Evolutionary conservation across 1,140 invertebrate species (phyloP).

Genomic region (Drosophila lacteicornis): DNA sequence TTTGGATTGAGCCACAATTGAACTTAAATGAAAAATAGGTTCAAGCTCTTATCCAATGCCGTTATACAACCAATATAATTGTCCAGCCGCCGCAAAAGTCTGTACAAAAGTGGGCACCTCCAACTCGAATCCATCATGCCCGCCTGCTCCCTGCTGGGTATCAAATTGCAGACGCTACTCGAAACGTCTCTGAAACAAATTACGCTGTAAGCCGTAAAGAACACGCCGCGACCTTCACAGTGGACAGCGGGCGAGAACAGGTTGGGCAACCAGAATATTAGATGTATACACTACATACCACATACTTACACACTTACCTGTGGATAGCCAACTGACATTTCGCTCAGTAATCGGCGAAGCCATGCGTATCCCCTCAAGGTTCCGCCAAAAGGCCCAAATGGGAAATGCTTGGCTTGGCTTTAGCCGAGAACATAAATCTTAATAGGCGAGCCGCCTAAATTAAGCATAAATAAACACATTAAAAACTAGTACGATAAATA

Average conservation of each 20-base stretch:
- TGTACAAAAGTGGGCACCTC: background rate
- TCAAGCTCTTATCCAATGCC: background rate
- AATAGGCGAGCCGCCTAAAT: background rate
- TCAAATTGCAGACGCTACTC: constrained; percentile 45
- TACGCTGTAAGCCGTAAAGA: constrained; percentile 55
- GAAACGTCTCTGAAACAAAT: constrained; percentile 48
- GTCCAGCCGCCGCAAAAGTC: background rate
- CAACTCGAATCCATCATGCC: constrained; percentile 15
- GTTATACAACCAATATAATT: background rate
- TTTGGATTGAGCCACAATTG: too few species aligned
- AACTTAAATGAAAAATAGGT: background rate
- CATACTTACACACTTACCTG: constrained; percentile 5
- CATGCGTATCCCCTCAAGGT: constrained; percentile 78
- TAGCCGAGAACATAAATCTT: constrained; percentile 25
- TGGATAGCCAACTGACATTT: constrained; percentile 72
- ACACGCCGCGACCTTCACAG: constrained; percentile 68
- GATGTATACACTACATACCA: constrained; percentile 16
- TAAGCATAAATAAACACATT: constrained; percentile 44
- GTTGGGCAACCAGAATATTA: constrained; percentile 51
- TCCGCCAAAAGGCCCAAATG: constrained; percentile 45
- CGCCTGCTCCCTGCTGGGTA: constrained; percentile 15
- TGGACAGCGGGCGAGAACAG: constrained; percentile 68
- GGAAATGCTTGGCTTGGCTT: constrained; percentile 42
- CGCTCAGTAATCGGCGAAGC: constrained; percentile 51
- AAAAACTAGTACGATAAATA: constrained; percentile 67